Evolutionary conservation across 1,140 invertebrate genomes (phyloP), one percentile per base, ranked within the genome.

Genomic region (Drosophila albomicans): DNA sequence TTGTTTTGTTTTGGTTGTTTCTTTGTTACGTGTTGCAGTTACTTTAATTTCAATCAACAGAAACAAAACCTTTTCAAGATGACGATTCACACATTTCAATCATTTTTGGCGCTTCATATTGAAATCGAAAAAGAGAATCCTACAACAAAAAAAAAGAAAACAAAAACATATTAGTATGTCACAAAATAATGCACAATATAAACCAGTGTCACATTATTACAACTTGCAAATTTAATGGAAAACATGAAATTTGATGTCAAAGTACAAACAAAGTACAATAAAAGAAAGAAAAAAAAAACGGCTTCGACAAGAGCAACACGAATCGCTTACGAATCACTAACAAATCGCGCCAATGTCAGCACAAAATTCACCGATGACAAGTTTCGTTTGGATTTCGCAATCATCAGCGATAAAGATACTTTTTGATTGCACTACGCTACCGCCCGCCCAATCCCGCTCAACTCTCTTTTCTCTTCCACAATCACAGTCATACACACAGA

Each of bases 91-190:
- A 84, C 84, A 72, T 79, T 84, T 74, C 85, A 75, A 89, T 87
- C 84, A 87, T 89, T 89, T 89, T 89, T 89, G 85, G 81, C 85
- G 85, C 85, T 89, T 89, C 85, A 89, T 89, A 89, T 89, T 89
- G 85, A 89, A 78, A 89, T 81, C 85, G 85, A 89, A 78, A 89
- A 90, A 81, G 85, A 89, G 86, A 89, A 90, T 89, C 85, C 85
- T 89, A 81, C 46, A 89, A 86, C 48, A 20, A 70, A 84, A 66
- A 58, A 84, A 58, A 72, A 74, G 54, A 79, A 62, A 38, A 48
- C 52, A 51, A 8, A 25, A 25, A 25, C 20, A 25, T 25, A 25
- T 25, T 45, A 72, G 35, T 54, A 15, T 54, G 28, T 54, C 13
- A 54, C 2, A 15, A 54, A 48, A 49, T 49, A 32, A 54, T 35